Base-by-base conservation (phyloP, 2,888 invertebrate genomes). In the Tortricodes alternella region DNA sequence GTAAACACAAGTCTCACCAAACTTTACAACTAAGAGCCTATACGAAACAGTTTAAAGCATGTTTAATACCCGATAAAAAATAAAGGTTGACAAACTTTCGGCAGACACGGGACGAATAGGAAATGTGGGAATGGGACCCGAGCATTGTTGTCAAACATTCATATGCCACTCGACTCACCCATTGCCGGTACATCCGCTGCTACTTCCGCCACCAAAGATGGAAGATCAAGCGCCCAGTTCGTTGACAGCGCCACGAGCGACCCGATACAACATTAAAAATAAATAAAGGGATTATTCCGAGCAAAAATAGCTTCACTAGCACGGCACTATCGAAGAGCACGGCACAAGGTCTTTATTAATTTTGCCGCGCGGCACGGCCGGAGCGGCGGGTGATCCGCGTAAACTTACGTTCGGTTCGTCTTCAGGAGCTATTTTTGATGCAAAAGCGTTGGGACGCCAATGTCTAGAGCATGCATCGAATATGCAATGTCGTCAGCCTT, bases 151-250 rank as follows among this genome's bases (percentile, higher is more conserved):
- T 86, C 80, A 84, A 75, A 81, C 82, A 90, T 89, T 89, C 88
- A 87, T 83, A 85, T 85, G 85, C 79, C 74, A 79, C 72, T 76
- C 72, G 70, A 82, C 89, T 89, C 83, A 90, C 89, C 89, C 89
- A 90, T 89, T 71, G 86, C 83, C 80, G 87, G 85, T 83, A 89
- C 89, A 88, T 90, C 90, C 90, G 89, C 76, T 75, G 84, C 71
- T 82, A 79, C 88, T 90, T 90, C 90, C 90, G 90, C 80, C 89
- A 85, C 89, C 90, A 87, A 89, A 90, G 89, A 89, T 87, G 90
- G 90, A 78, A 80, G 85, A 88, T 89, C 74, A 69, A 70, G 70
- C 71, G 72, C 62, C 75, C 82, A 83, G 89, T 88, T 85, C 89
- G 85, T 89, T 89, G 87, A 89, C 89, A 83, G 81, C 66, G 72